Conservation (phyloP, 2,113 vertebrate species). For the Sorex fumeus region DNA sequence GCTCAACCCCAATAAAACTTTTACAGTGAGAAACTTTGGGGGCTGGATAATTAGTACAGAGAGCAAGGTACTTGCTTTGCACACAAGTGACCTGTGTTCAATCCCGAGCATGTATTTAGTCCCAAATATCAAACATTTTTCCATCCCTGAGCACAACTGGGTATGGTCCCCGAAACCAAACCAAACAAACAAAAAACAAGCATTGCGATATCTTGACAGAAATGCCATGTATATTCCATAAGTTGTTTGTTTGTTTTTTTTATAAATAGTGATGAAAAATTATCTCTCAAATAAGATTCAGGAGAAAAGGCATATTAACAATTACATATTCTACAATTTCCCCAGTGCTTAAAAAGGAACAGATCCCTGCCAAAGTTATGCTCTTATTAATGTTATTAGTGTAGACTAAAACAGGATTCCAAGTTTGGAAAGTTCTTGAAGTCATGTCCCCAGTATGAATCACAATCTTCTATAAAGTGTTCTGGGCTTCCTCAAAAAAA, state of each 20-base stretch:
- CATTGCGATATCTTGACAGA: not conserved
- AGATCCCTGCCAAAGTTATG: not conserved
- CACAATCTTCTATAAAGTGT: not conserved
- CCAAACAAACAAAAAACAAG: not conserved
- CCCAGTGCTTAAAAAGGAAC: constrained; percentile 15
- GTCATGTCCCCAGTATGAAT: not conserved
- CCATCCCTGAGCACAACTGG: too few relatives aligned
- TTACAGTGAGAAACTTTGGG: too few relatives aligned
- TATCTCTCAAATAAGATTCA: constrained; percentile 2
- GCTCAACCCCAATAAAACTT: too few relatives aligned
- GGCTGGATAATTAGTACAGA: too few relatives aligned
- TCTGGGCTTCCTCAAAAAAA: not conserved
- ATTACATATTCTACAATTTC: constrained; percentile 23
- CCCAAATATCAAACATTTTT: too few relatives aligned
- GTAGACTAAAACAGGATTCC: not conserved
- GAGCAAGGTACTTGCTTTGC: too few relatives aligned
- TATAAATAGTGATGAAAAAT: not conserved
- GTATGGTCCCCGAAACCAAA: too few relatives aligned
- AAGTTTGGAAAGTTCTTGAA: constrained; percentile 2
- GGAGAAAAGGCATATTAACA: not conserved
- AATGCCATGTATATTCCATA: not conserved
- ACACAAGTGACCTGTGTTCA: too few relatives aligned
- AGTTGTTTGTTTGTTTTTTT: not conserved
- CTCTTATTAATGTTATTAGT: constrained; percentile 17
- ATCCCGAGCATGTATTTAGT: too few relatives aligned